phyloP scores from a whole-genome alignment of 2,888 invertebrate species.

The Crematogaster levior region DNA sequence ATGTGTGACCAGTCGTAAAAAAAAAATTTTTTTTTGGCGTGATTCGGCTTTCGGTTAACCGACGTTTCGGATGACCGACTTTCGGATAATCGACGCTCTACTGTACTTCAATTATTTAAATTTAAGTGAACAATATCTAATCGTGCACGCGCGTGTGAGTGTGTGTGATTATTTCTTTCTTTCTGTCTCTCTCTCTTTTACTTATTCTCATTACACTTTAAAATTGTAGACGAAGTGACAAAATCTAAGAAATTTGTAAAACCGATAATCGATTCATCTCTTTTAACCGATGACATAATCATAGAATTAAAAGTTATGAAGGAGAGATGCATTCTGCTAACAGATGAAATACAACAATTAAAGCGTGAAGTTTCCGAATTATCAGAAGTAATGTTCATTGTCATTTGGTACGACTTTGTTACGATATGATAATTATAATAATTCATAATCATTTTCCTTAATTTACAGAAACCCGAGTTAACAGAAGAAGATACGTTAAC shows the following conservation, averaged over 20 bases:
- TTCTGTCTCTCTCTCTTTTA: not conserved
- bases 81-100: no score
- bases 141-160: no score
- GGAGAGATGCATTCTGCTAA: slow-evolving; percentile 80
- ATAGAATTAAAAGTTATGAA: slow-evolving; percentile 86
- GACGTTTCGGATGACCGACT: no score
- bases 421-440: slow-evolving; percentile 6
- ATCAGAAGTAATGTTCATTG: slow-evolving; percentile 78
- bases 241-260: slow-evolving; percentile 69
- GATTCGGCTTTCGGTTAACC: no score
- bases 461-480: slow-evolving; percentile 87
- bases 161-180: no score
- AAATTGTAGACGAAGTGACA: not conserved
- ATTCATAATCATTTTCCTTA: slow-evolving; percentile 4
- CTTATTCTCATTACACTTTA: not conserved
- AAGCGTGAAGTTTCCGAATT: slow-evolving; percentile 85
- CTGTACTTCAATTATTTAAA: not conserved
- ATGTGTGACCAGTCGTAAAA: no score
- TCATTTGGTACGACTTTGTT: not conserved
- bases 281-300: slow-evolving; percentile 81
- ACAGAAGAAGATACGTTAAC: slow-evolving; percentile 87
- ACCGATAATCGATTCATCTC: slow-evolving; percentile 72
- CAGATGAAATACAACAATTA: slow-evolving; percentile 85
- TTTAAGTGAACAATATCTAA: not conserved
- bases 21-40: no score